Base-by-base conservation (phyloP, 1,140 invertebrate species). In the Ceratina australensis region DNA sequence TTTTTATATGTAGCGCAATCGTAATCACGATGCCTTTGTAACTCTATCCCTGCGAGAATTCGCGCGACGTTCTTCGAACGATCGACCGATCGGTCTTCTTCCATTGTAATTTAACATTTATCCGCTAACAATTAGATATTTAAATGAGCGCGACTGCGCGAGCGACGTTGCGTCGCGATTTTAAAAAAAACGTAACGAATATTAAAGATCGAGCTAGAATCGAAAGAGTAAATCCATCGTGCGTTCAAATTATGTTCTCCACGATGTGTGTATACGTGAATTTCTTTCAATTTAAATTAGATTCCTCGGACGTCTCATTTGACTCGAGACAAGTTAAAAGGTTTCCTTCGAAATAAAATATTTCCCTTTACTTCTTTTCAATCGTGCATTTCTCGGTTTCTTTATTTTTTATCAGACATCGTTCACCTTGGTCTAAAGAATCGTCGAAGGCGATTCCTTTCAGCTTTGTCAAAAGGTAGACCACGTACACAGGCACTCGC, bases 1-100 rank as follows among this genome's bases (percentile, higher is more conserved):
- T 77, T 77, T 77, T 77, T 71, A 77, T 77, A 77, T 71, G 74
- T 77, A 77, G 74, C 24, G 22, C 61, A 77, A 77, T 71, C 52
- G 33, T 42, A 42, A 42, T 42, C 57, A 60, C 50, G 68, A 77
- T 52, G 74, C 74, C 57, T 71, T 71, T 63, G 57, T 54, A 52
- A 76, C 20, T 61, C 24, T 71, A 71, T 71, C 28, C 4, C 33
- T 2, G 52, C 5, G n/a, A 18, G 5, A 26, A 42, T 42, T 42
- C 3, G 64, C 13, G 18, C 57, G 28, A 18, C 57, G 20, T 50
- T 50, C 47, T 13, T 52, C 57, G 56, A 4, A 33, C 74, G 67
- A 63, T 28, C 26, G 28, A 66, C n/a, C 42, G 67, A 71, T 18
- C n/a, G 28, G 33, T 42, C 33, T 59, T 18, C 54, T 24, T 18